These are phyloP conservation scores for Platorchestia sp. DNA, from an alignment of 1,140 invertebrate genomes.

Conservation along the genomic window DNA sequence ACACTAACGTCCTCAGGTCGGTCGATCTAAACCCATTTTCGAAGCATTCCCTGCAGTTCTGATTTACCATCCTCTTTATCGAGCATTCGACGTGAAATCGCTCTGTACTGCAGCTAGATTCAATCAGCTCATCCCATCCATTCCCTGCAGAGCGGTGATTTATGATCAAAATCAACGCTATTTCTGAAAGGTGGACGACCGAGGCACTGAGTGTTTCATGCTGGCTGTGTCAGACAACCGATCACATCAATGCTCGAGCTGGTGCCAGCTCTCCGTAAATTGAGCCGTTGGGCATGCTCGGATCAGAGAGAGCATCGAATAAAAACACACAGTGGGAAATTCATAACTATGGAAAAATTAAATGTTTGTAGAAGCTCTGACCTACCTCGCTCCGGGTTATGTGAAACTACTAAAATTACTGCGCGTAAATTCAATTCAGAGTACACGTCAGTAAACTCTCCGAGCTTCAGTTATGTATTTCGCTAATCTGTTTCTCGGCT, in stretches of 20 bases:
- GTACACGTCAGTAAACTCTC: too few relatives aligned
- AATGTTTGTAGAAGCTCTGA: too few relatives aligned
- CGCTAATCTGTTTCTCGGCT: too few relatives aligned
- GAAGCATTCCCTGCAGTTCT: background rate
- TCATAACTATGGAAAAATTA: too few relatives aligned
- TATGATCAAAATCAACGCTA: background rate
- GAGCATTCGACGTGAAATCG: constrained; percentile 28
- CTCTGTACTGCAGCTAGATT: constrained; percentile 1
- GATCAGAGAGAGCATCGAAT: too few relatives aligned
- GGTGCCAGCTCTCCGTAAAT: background rate
- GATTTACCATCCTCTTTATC: constrained; percentile 36
- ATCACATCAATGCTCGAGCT: background rate
- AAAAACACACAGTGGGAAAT: too few relatives aligned
- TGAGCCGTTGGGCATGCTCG: too few relatives aligned
- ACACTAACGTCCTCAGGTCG: constrained; percentile 14
- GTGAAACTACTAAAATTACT: too few relatives aligned
- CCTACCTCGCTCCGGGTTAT: too few relatives aligned
- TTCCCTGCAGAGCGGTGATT: background rate
- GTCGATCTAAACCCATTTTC: constrained; percentile 21
- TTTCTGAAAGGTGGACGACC: background rate
- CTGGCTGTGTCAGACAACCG: background rate
- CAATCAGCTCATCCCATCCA: constrained; percentile 38
- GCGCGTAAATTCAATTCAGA: too few relatives aligned
- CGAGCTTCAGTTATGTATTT: too few relatives aligned
- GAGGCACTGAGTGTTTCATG: background rate